These are phyloP conservation scores for Cryptus viduatorius DNA, from an alignment of 2,888 invertebrate genomes.

Conservation along the genomic window DNA sequence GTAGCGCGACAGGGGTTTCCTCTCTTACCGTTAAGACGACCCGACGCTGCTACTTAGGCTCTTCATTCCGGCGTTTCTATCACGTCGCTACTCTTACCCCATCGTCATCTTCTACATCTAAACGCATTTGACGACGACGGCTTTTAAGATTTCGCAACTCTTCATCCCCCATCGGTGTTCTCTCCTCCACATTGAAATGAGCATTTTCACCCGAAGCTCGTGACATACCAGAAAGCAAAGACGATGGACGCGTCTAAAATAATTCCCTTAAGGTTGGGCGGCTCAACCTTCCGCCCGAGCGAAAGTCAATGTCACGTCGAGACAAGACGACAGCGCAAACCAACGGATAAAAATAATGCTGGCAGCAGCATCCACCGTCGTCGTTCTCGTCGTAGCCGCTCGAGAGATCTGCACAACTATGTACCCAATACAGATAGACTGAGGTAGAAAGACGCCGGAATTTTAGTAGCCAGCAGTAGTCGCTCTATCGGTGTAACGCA, in stretches of 20 bases:
- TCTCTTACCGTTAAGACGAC: slow-evolving; percentile 32
- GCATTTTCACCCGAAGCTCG: background rate
- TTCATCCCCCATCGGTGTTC: background rate
- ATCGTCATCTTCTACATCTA: background rate
- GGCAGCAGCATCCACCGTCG: slow-evolving; percentile 67
- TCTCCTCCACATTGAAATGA: slow-evolving; percentile 22
- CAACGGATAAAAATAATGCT: slow-evolving; percentile 77
- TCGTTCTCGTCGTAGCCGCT: slow-evolving; percentile 22
- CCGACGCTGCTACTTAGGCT: slow-evolving; percentile 25
- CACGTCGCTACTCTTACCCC: slow-evolving; percentile 54
- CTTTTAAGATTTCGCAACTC: slow-evolving; percentile 28
- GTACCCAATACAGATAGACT: slow-evolving; percentile 18
- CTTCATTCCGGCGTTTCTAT: slow-evolving; percentile 38
- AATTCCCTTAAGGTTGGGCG: slow-evolving; percentile 29
- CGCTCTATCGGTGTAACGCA: background rate
- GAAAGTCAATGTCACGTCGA: slow-evolving; percentile 77
- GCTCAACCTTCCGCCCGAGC: slow-evolving; percentile 37
- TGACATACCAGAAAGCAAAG: background rate
- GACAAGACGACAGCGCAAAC: slow-evolving; percentile 31
- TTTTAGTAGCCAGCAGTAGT: slow-evolving; percentile 31
- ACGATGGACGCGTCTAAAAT: background rate
- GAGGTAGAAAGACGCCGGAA: slow-evolving; percentile 39
- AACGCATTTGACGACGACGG: slow-evolving; percentile 49
- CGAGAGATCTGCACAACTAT: slow-evolving; percentile 17
- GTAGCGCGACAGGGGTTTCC: background rate